Conservation (phyloP, 2,797 vertebrate species). For the Tragelaphus eurycerus region DNA sequence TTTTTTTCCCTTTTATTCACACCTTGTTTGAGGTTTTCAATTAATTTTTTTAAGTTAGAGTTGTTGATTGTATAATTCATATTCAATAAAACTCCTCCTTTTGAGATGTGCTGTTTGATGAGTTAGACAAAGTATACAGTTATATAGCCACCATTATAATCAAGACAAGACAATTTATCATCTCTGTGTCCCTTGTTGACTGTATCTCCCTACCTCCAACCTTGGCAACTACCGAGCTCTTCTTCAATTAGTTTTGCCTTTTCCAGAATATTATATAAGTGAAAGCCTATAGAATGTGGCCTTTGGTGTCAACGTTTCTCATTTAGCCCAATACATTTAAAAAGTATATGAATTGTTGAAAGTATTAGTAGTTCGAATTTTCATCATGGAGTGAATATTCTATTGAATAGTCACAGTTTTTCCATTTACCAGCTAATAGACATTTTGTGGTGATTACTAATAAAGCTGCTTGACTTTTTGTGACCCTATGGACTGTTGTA, state of each 20-base stretch:
- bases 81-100: neutral
- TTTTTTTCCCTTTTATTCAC: neutral
- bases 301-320: neutral
- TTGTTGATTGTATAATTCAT: neutral
- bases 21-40: neutral
- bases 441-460: neutral
- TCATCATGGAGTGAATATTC: neutral
- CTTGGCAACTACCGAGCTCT: neutral
- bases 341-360: neutral
- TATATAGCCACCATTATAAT: neutral
- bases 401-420: neutral
- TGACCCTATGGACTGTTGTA: neutral
- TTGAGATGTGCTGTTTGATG: neutral
- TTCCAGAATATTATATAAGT: neutral
- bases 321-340: neutral
- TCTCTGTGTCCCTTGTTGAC: neutral
- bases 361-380: neutral
- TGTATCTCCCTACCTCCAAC: neutral
- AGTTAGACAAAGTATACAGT: neutral
- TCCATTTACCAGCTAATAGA: neutral
- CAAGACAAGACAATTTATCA: neutral
- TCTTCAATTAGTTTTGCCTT: neutral
- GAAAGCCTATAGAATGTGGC: neutral
- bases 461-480: neutral
- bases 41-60: neutral